Conservation (phyloP, 1,140 invertebrate species). For the Euglossa dilemma region DNA sequence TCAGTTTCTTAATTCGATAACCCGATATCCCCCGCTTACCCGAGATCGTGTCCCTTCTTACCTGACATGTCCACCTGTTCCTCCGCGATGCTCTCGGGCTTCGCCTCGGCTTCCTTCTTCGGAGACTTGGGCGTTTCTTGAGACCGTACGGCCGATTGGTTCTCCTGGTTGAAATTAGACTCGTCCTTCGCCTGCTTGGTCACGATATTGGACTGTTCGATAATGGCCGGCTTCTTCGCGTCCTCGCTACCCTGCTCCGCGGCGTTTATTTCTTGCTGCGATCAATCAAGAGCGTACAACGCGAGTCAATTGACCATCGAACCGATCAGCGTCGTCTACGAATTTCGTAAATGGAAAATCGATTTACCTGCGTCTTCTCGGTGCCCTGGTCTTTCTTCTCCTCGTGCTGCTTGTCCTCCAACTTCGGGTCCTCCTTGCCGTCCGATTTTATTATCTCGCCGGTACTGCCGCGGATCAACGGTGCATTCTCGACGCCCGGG, state of each 20-base stretch:
- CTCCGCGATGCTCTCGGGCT: constrained; percentile 71
- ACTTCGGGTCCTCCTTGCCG: constrained; percentile 66
- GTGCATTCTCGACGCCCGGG: constrained; percentile 81
- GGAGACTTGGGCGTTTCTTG: constrained; percentile 54
- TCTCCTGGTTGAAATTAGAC: constrained; percentile 67
- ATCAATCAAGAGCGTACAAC: background rate
- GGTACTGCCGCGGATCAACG: constrained; percentile 75
- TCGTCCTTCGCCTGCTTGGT: constrained; percentile 70
- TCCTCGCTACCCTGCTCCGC: constrained; percentile 48
- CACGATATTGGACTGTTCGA: constrained; percentile 57
- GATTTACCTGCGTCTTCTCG: constrained; percentile 76
- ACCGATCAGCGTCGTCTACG: background rate
- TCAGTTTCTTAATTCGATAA: background rate
- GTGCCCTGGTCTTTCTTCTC: constrained; percentile 78
- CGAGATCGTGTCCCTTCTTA: constrained; percentile 45
- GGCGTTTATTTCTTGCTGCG: constrained; percentile 52
- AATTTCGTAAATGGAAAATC: background rate
- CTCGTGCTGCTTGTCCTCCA: constrained; percentile 75
- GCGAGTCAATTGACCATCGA: background rate
- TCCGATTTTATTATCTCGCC: constrained; percentile 80
- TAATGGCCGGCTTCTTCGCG: constrained; percentile 49
- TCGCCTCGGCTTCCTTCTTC: constrained; percentile 72
- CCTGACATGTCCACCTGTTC: constrained; percentile 80
- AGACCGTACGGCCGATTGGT: constrained; percentile 30
- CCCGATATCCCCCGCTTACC: background rate